Evolutionary conservation across 2,888 invertebrate species (phyloP).

Genomic region (Cantharis flavilabris): DNA sequence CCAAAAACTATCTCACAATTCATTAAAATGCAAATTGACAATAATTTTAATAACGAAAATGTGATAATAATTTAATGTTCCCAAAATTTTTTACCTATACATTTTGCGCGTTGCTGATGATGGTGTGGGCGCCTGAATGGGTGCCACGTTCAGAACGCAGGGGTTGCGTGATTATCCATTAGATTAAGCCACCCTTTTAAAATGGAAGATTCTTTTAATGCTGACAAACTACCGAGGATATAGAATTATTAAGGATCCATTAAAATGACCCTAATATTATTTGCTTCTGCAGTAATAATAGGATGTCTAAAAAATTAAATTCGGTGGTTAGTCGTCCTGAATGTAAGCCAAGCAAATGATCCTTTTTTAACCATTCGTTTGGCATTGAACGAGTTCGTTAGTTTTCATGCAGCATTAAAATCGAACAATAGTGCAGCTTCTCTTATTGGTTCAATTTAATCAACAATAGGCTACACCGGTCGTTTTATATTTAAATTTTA

Average conservation of each 20-base stretch:
- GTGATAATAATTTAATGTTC: neutral
- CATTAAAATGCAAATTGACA: conserved; percentile 1
- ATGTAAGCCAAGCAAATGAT: neutral
- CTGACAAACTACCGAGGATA: neutral
- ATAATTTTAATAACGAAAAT: neutral
- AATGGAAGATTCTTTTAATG: neutral
- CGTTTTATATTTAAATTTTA: conserved; percentile 1
- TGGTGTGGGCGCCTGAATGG: neutral
- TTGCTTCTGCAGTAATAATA: conserved; percentile 30
- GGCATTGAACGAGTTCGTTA: conserved; percentile 24
- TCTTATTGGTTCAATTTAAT: conserved; percentile 13
- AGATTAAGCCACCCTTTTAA: neutral
- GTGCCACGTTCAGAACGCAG: neutral
- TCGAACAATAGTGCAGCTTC: neutral
- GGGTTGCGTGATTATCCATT: neutral
- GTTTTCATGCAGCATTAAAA: conserved; percentile 6
- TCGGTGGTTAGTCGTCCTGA: conserved; percentile 10
- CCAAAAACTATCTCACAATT: conserved; percentile 6
- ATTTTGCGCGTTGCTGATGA: neutral
- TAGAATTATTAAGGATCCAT: conserved; percentile 6
- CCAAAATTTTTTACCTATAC: neutral
- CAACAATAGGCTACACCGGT: conserved; percentile 4
- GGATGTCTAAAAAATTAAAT: conserved; percentile 23
- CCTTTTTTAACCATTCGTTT: neutral
- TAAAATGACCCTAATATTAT: conserved; percentile 25